Conservation (phyloP, 2,888 invertebrate genomes). For the Drosophila neonasuta region DNA sequence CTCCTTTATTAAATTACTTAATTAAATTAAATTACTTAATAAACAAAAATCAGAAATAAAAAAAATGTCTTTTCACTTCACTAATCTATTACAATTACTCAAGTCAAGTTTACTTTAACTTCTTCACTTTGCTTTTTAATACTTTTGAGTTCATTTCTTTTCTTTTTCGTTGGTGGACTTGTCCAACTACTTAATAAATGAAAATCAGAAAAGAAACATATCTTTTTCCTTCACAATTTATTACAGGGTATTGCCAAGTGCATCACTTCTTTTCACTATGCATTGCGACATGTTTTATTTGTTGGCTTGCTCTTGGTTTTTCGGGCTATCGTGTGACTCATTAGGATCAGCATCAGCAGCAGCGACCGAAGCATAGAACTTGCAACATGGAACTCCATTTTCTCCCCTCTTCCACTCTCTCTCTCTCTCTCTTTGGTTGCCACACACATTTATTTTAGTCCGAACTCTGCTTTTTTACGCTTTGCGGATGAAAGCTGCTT, state of each 20-base stretch:
- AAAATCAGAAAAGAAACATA: no score
- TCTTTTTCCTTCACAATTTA: background rate
- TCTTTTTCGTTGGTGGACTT: background rate
- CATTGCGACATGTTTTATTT: conserved; percentile 1
- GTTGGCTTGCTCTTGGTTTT: conserved; percentile 9
- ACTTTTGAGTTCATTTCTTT: background rate
- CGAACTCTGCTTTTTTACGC: conserved; percentile 12
- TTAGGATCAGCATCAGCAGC: conserved; percentile 51
- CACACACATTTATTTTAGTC: conserved; percentile 43
- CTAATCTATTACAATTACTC: no score
- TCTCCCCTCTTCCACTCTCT: background rate
- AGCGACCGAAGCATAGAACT: background rate
- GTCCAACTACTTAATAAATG: no score
- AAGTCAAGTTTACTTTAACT: no score
- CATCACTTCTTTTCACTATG: background rate
- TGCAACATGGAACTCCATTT: background rate
- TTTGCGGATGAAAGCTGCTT: conserved; percentile 42
- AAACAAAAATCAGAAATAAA: no score
- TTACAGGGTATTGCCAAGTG: background rate
- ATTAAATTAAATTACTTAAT: no score
- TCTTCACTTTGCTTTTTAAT: no score
- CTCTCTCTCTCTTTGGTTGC: background rate
- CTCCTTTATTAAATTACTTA: no score
- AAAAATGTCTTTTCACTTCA: no score
- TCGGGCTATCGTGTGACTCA: conserved; percentile 57